phyloP scores from a whole-genome alignment of 2,797 vertebrate genomes.

The Lateolabrax maculatus region DNA sequence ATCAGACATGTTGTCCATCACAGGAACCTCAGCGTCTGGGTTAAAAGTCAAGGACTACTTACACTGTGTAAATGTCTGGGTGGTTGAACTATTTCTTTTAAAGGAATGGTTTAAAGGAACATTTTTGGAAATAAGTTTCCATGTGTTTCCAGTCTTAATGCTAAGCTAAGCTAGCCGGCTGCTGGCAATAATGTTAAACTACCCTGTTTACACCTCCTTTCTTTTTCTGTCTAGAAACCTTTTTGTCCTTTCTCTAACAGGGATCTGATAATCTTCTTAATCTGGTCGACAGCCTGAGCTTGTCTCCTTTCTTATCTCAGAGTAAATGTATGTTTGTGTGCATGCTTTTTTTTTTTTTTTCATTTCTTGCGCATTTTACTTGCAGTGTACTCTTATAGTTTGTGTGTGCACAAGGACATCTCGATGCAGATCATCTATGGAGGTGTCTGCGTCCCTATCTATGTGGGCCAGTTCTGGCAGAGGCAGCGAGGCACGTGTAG shows the following conservation, averaged over 20 bases:
- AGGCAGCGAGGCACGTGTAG: constrained; percentile 59
- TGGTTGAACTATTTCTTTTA: not conserved
- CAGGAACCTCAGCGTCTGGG: not conserved
- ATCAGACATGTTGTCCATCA: constrained; percentile 42
- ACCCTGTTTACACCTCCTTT: not conserved
- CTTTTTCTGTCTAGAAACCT: not conserved
- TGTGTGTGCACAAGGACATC: constrained; percentile 33
- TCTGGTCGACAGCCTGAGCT: constrained; percentile 42
- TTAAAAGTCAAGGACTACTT: constrained; percentile 23
- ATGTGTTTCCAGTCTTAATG: constrained; percentile 1
- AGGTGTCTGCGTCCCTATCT: constrained; percentile 56
- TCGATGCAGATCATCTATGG: constrained; percentile 40
- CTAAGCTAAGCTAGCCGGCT: not conserved
- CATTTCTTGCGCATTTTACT: constrained; percentile 29
- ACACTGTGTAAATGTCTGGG: not conserved
- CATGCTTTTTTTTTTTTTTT: not conserved
- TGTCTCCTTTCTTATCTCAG: constrained; percentile 58
- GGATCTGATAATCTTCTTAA: constrained; percentile 56
- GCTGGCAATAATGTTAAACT: not conserved
- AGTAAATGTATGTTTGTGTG: constrained; percentile 1
- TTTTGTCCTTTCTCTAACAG: constrained; percentile 25
- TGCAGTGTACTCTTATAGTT: constrained; percentile 19
- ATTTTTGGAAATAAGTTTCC: not conserved
- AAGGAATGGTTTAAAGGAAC: not conserved
- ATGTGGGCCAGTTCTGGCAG: constrained; percentile 56